Evolutionary conservation across 2,888 invertebrate species (phyloP).

Genomic region (Nephrotoma flavescens): DNA sequence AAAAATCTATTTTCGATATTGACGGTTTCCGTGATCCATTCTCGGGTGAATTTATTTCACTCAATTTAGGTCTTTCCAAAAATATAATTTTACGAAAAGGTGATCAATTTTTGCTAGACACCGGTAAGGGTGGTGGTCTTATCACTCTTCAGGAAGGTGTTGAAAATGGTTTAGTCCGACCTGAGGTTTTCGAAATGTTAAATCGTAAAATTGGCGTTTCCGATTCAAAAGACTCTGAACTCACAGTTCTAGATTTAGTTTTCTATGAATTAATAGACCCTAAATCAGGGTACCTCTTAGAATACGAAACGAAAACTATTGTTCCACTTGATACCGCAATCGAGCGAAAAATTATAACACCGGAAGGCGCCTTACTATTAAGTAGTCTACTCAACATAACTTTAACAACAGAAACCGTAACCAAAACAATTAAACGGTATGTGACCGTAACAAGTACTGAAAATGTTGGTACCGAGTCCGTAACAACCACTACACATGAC

Average conservation of each 20-base stretch:
- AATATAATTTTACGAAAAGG: slow-evolving; percentile 61
- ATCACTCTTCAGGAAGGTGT: slow-evolving; percentile 69
- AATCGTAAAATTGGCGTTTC: slow-evolving; percentile 67
- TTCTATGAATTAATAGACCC: slow-evolving; percentile 77
- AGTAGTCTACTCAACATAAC: slow-evolving; percentile 78
- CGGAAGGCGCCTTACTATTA: slow-evolving; percentile 73
- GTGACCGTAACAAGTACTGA: slow-evolving; percentile 56
- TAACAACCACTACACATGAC: slow-evolving; percentile 31
- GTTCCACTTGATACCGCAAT: slow-evolving; percentile 77
- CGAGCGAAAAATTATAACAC: slow-evolving; percentile 66
- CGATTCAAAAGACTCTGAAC: slow-evolving; percentile 40
- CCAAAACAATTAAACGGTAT: slow-evolving; percentile 67
- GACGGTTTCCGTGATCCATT: slow-evolving; percentile 77
- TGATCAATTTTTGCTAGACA: slow-evolving; percentile 54
- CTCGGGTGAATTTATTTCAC: slow-evolving; percentile 67
- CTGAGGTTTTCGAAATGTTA: slow-evolving; percentile 78
- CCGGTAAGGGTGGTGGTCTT: slow-evolving; percentile 58
- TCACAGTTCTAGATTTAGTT: slow-evolving; percentile 78
- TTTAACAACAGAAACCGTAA: slow-evolving; percentile 74
- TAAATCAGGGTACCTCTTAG: slow-evolving; percentile 69
- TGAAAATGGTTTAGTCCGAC: slow-evolving; percentile 59
- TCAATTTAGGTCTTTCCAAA: slow-evolving; percentile 65
- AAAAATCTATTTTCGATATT: slow-evolving; percentile 82
- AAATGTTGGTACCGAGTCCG: slow-evolving; percentile 14
- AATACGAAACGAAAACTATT: slow-evolving; percentile 52